Evolutionary conservation across 2,797 vertebrate genomes (phyloP).

Genomic region (Chaenodraco wilsoni): DNA sequence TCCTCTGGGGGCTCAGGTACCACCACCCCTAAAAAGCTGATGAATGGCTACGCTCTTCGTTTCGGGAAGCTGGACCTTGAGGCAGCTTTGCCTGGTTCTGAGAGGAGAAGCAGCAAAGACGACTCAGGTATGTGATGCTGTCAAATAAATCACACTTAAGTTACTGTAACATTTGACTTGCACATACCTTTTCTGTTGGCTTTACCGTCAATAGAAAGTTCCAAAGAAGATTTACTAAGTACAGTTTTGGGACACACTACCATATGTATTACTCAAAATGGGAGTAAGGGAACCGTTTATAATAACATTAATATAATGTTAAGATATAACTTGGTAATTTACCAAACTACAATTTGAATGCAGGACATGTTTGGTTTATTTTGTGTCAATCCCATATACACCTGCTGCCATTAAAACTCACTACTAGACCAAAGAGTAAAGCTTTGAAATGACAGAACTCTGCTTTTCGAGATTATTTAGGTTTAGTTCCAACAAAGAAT

Average conservation of each 20-base stretch:
- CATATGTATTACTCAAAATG: neutral
- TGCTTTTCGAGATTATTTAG: neutral
- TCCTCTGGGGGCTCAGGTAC: conserved; percentile 78
- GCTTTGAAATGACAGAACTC: no score
- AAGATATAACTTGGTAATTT: neutral
- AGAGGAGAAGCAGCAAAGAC: conserved; percentile 80
- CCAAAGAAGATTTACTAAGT: neutral
- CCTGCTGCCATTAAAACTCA: neutral
- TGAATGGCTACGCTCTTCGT: conserved; percentile 81
- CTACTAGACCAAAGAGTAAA: neutral
- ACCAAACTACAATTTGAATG: neutral
- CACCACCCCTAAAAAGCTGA: conserved; percentile 79
- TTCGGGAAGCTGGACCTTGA: conserved; percentile 82
- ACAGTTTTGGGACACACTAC: neutral
- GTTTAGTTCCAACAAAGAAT: neutral
- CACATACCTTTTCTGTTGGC: neutral
- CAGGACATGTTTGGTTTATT: neutral
- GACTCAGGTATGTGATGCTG: conserved; percentile 78
- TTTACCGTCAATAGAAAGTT: neutral
- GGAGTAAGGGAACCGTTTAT: neutral
- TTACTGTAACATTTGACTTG: neutral
- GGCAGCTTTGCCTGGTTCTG: conserved; percentile 66
- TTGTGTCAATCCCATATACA: neutral
- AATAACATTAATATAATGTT: no score
- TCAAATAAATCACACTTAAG: neutral